Percentiles rank a stretch among this genome's conserved stretches.
These are phyloP conservation scores for Alsophila aescularia DNA, from an alignment of 2,888 invertebrate species.

Conservation along the genomic window DNA sequence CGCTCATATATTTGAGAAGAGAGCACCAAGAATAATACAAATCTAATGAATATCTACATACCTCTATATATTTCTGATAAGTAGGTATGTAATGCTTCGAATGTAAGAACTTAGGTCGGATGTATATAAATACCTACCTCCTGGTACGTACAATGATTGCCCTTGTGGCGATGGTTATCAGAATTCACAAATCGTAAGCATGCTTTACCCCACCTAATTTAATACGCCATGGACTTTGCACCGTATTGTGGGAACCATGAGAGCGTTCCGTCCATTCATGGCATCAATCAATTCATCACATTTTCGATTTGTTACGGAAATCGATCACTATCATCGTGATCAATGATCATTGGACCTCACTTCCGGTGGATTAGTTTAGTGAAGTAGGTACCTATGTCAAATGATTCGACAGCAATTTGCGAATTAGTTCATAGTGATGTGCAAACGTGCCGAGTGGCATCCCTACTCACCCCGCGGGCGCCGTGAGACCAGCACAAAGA, in stretches of 20 bases:
- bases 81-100: neutral
- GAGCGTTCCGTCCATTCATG: constrained; percentile 9
- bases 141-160: neutral
- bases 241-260: constrained; percentile 15
- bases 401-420: neutral
- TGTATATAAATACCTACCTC: no score
- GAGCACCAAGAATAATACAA: no score
- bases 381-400: neutral
- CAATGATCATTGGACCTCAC: constrained; percentile 23
- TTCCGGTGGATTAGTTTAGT: constrained; percentile 28
- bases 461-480: no score
- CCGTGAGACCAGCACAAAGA: no score
- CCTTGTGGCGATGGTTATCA: neutral
- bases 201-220: neutral
- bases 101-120: no score
- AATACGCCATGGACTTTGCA: constrained; percentile 10
- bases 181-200: neutral
- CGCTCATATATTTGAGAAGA: no score
- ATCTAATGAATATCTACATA: no score
- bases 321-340: constrained; percentile 26
- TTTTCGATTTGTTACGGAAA: constrained; percentile 31
- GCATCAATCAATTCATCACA: constrained; percentile 16
- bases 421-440: neutral
- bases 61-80: no score
- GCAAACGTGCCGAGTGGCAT: no score